Evolutionary conservation across 2,113 vertebrate species (phyloP), one percentile per base, ranked within the genome.

Genomic region (Mellivora capensis): DNA sequence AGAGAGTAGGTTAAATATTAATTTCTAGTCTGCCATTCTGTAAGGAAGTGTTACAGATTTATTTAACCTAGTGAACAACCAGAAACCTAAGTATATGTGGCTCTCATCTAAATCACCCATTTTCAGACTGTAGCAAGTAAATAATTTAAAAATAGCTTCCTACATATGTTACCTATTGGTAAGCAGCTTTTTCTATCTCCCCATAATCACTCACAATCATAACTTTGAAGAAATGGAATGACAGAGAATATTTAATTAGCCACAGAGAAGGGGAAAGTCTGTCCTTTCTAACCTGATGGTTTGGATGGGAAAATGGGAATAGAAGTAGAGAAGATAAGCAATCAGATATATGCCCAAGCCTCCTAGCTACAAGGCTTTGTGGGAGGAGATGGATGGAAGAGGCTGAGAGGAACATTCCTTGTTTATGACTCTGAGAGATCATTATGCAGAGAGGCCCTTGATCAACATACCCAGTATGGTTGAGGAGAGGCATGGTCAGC

Each of bases 1-100:
- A 79, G 61, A 96, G 15, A 2, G 5, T 89, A 39, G 15, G 12
- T 87, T 97, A 94, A 96, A 95, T 84, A 96, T 91, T 88, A 95
- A 93, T 71, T 87, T 90, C 34, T 13, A 89, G 52, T 6, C 91
- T 91, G 6, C 72, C n/a, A 59, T 57, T 93, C 59, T 12, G 85
- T 74, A 31, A 42, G 3, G 29, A 94, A 69, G 2, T 74, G 12
- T 44, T 92, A 61, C 12, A 57, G 18, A 82, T 59, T 87, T 93
- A 80, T 71, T 86, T 61, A 69, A 84, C 14, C 49, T 62, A 67
- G 12, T 59, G 27, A 94, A 47, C 71, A 14, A 62, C 72, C 3
- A 57, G 31, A 96, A 96, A 89, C 44, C 25, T 37, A 8, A 88
- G n/a, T 71, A 27, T 21, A 42, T 20, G 21, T 21, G 29, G 39